Evolutionary conservation across 2,113 vertebrate species (phyloP), one percentile per base, ranked within the genome.

Genomic region (Callopanchax toddi): DNA sequence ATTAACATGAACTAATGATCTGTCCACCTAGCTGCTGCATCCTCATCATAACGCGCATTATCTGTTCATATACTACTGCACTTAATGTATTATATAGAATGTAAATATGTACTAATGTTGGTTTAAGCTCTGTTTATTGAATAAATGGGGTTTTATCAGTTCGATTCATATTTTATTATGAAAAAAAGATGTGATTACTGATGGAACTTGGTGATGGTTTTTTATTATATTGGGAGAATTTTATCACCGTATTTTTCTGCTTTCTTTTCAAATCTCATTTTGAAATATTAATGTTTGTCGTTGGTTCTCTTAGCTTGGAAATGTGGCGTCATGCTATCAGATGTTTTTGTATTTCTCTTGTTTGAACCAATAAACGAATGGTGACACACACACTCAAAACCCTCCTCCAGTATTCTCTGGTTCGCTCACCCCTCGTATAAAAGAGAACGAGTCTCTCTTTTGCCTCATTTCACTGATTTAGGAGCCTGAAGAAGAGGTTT

Each of bases 321-420:
- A 58, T 52, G 49, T 75, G 49, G 79, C 49, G 0, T 60, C 75
- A 83, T 80, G 76, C 83, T 62, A 86, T 89, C 85, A 77, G 1
- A 88, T 89, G 89, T 92, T 94, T 93, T 93, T 93, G 90, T 92
- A 87, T 91, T 89, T 93, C 90, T 94, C 90, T n/a, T 93, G 94
- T 95, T 96, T 94, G 91, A 93, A 91, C 82, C 93, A 95, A 95
- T 97, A 95, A 93, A 94, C 58, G 18, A 91, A 90, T 92, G 89
- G 70, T 87, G 68, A 43, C 9, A 0, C 9, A 3, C 13, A 10
- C 39, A 15, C 45, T 11, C 21, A 0, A 18, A 6, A 18, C 8
- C 40, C 12, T 26, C 3, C 39, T 23, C 32, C 12, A 21, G 34
- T 11, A 21, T 21, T 21, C 17, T 0, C 16, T 26, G 13, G 0